phyloP scores from a whole-genome alignment of 2,113 vertebrate species.

The Hassar affinis region DNA sequence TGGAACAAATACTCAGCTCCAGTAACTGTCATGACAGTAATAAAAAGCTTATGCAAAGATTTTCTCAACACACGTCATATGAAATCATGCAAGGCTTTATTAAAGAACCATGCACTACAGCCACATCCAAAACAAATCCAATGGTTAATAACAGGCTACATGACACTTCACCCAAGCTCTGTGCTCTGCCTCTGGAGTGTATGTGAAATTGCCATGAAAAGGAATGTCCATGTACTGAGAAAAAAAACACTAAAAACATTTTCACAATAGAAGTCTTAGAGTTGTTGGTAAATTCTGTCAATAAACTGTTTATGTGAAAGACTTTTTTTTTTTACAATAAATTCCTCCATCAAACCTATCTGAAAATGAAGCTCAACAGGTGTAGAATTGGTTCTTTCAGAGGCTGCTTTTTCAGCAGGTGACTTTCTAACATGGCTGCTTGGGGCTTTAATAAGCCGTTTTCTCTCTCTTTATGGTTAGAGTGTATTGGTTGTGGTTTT shows the following conservation, averaged over 20 bases:
- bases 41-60: not conserved
- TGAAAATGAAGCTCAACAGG: not conserved
- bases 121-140: not conserved
- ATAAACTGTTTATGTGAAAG: not conserved
- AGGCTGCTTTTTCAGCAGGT: not conserved
- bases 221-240: too few species aligned
- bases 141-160: not conserved
- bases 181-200: not conserved
- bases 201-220: not conserved
- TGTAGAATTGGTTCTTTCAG: too few species aligned
- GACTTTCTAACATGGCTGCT: not conserved
- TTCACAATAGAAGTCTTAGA: not conserved
- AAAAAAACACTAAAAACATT: not conserved
- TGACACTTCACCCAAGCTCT: not conserved
- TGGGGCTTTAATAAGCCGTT: not conserved
- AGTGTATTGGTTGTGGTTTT: not conserved
- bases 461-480: not conserved
- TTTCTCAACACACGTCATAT: not conserved
- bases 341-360: not conserved
- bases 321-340: not conserved
- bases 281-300: not conserved
- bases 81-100: not conserved
- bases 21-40: not conserved
- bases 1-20: slow-evolving; percentile 18
- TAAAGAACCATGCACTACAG: not conserved